phyloP scores from a whole-genome alignment of 2,888 invertebrate species.

The Antheraea assamensis region DNA sequence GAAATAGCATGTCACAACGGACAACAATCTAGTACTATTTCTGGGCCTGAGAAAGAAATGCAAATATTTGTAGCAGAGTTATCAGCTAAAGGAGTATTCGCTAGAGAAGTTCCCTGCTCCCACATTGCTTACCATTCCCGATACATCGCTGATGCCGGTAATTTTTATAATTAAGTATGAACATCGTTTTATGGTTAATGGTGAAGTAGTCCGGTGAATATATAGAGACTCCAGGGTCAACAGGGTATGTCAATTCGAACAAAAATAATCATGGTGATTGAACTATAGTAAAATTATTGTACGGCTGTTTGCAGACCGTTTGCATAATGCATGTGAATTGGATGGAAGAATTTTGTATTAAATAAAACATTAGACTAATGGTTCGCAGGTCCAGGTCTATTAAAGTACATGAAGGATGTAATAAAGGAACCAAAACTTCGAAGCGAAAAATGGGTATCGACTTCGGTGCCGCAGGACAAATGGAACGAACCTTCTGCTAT shows the following conservation, averaged over 20 bases:
- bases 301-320: not conserved
- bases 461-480: slow-evolving; percentile 85
- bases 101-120: slow-evolving; percentile 73
- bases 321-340: too few species aligned
- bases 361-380: slow-evolving; percentile 39
- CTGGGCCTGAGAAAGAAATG: slow-evolving; percentile 84
- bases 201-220: too few species aligned
- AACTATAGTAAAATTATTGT: not conserved
- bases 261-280: too few species aligned
- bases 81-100: slow-evolving; percentile 47
- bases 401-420: slow-evolving; percentile 82
- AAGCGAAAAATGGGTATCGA: slow-evolving; percentile 90
- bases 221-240: too few species aligned
- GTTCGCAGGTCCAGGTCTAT: slow-evolving; percentile 65
- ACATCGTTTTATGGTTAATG: too few species aligned
- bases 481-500: slow-evolving; percentile 56
- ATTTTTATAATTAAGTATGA: slow-evolving; percentile 1
- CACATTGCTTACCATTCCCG: slow-evolving; percentile 92
- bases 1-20: slow-evolving; percentile 89
- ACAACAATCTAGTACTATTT: slow-evolving; percentile 86
- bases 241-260: too few species aligned
- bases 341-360: not conserved
- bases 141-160: slow-evolving; percentile 86
- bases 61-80: slow-evolving; percentile 69
- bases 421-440: slow-evolving; percentile 85